phyloP scores from a whole-genome alignment of 2,888 invertebrate genomes.

The Leptopterna dolabrata region DNA sequence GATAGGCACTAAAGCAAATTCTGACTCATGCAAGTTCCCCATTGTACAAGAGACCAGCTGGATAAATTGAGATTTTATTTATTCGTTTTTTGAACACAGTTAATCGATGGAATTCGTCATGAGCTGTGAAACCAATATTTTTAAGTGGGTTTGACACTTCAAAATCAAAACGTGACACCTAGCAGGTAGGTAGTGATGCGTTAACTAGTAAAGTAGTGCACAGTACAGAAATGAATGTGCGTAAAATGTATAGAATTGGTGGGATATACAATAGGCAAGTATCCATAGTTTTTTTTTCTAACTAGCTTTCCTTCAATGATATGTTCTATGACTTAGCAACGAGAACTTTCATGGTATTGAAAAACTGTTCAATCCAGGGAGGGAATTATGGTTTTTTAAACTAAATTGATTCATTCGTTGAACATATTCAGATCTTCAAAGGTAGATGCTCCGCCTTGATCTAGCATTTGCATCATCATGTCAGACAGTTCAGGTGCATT shows the following conservation, averaged over 20 bases:
- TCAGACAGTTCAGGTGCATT: conserved; percentile 87
- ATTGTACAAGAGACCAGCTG: too few relatives aligned
- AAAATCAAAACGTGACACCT: not conserved
- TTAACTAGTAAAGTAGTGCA: not conserved
- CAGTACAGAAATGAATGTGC: not conserved
- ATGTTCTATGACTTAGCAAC: not conserved
- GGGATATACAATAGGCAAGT: not conserved
- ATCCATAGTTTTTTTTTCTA: not conserved
- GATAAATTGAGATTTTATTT: too few relatives aligned
- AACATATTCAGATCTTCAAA: conserved; percentile 95
- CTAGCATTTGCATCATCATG: conserved; percentile 90
- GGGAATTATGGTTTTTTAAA: not conserved
- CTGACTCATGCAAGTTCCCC: too few relatives aligned
- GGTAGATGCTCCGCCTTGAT: conserved; percentile 80
- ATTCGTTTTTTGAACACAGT: not conserved
- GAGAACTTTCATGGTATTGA: not conserved
- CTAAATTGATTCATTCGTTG: conserved; percentile 67
- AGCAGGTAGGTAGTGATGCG: not conserved
- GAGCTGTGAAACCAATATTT: not conserved
- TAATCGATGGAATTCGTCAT: not conserved
- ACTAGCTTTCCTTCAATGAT: not conserved
- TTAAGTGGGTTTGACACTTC: not conserved
- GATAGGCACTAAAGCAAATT: too few relatives aligned
- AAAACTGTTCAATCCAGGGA: not conserved
- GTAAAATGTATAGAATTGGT: not conserved